These are phyloP conservation scores for Ciconia boyciana DNA, from an alignment of 2,113 vertebrate species.

Conservation along the genomic window DNA sequence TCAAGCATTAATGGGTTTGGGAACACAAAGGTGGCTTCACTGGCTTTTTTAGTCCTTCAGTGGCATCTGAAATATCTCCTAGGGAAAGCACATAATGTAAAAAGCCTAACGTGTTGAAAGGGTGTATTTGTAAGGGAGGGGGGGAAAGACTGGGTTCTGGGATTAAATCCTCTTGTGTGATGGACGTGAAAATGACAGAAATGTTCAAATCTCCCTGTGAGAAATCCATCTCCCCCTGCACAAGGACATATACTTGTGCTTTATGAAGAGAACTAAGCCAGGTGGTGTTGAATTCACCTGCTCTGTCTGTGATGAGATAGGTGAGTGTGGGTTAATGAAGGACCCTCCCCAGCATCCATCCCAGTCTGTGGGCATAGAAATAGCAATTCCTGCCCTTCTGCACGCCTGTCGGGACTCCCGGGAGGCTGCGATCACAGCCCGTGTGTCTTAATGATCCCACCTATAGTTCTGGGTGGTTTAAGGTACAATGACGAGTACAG, in stretches of 20 bases:
- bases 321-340: neutral
- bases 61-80: neutral
- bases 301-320: neutral
- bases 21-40: neutral
- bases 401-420: neutral
- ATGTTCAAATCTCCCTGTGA: neutral
- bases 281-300: neutral
- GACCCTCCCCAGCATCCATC: neutral
- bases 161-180: neutral
- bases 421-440: neutral
- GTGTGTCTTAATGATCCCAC: neutral
- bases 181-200: neutral
- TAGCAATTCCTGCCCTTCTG: neutral
- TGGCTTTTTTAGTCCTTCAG: neutral
- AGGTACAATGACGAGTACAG: neutral
- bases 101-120: neutral
- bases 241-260: neutral
- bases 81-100: neutral
- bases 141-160: neutral
- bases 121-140: neutral
- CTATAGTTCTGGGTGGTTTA: neutral
- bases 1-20: constrained; percentile 2
- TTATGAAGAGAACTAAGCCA: neutral
- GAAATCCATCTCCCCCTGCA: neutral
- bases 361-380: neutral